phyloP scores from a whole-genome alignment of 2,113 vertebrate genomes.

The Pachypanchax playfairii region DNA sequence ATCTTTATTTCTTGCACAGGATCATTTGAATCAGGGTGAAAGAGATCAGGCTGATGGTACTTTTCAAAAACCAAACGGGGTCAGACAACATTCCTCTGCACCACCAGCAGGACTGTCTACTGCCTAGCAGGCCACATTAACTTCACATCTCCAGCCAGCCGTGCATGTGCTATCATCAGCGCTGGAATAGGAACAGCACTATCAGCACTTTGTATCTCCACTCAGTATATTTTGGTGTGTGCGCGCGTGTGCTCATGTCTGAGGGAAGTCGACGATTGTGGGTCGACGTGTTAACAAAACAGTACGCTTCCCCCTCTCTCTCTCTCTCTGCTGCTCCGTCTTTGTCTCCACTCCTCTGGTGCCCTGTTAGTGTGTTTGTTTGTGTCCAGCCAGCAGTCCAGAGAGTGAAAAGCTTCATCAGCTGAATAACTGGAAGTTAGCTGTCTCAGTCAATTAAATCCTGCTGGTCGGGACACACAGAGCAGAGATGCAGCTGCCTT shows the following conservation, averaged over 20 bases:
- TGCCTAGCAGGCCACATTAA: slow-evolving; percentile 65
- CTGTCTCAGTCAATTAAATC: slow-evolving; percentile 76
- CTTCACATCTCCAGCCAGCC: slow-evolving; percentile 72
- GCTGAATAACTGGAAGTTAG: slow-evolving; percentile 77
- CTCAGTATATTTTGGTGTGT: slow-evolving; percentile 29
- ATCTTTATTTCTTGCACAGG: slow-evolving; percentile 8
- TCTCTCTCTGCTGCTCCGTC: slow-evolving; percentile 45
- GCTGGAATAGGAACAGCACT: slow-evolving; percentile 64
- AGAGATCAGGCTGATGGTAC: slow-evolving; percentile 15
- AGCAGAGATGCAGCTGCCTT: slow-evolving; percentile 22
- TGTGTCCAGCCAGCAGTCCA: slow-evolving; percentile 72
- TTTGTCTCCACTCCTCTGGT: slow-evolving; percentile 49
- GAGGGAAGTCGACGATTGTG: slow-evolving; percentile 39
- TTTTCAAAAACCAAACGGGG: slow-evolving; percentile 40
- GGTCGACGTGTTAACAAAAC: slow-evolving; percentile 69
- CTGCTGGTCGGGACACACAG: slow-evolving; percentile 33
- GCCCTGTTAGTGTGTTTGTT: slow-evolving; percentile 53
- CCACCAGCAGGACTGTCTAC: slow-evolving; percentile 56
- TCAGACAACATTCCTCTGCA: slow-evolving; percentile 69
- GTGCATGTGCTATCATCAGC: slow-evolving; percentile 60
- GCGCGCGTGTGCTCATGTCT: slow-evolving; percentile 19
- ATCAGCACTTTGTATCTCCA: slow-evolving; percentile 69
- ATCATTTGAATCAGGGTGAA: slow-evolving; percentile 27
- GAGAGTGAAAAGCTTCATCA: slow-evolving; percentile 76
- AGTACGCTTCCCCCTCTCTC: slow-evolving; percentile 43